Conservation (phyloP, 2,888 invertebrate genomes). For the Tinea trinotella region DNA sequence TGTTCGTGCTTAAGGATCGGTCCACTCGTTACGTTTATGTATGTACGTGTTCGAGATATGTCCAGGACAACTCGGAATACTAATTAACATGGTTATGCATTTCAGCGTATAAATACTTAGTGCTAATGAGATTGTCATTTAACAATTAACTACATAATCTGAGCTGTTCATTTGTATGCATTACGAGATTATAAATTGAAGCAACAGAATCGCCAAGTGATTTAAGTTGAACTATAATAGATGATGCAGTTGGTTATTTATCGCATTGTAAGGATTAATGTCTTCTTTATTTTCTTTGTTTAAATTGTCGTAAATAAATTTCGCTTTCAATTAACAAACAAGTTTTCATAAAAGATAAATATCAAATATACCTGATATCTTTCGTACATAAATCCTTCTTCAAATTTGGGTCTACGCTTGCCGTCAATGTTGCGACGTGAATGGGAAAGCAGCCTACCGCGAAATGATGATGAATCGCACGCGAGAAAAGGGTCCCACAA, state of each 20-base stretch:
- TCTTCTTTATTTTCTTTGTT: not conserved
- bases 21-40: slow-evolving; percentile 71
- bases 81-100: slow-evolving; percentile 41
- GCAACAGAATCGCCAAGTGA: not conserved
- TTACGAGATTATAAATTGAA: slow-evolving; percentile 8
- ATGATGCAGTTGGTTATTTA: not conserved
- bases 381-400: slow-evolving; percentile 14
- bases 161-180: slow-evolving; percentile 8
- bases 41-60: slow-evolving; percentile 64
- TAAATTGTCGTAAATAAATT: not conserved
- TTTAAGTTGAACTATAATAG: not conserved
- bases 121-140: slow-evolving; percentile 8
- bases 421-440: slow-evolving; percentile 33
- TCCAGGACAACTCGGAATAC: slow-evolving; percentile 69
- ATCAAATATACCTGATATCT: slow-evolving; percentile 8
- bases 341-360: slow-evolving; percentile 2
- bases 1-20: slow-evolving; percentile 61
- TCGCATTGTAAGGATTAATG: not conserved
- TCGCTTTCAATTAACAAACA: not conserved
- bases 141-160: not conserved
- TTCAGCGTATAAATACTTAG: slow-evolving; percentile 7
- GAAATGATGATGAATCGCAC: slow-evolving; percentile 71
- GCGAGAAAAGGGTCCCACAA: slow-evolving; percentile 52
- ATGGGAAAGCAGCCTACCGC: slow-evolving; percentile 69
- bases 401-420: slow-evolving; percentile 9